phyloP scores from a whole-genome alignment of 2,113 vertebrate species.

The Puma concolor region DNA sequence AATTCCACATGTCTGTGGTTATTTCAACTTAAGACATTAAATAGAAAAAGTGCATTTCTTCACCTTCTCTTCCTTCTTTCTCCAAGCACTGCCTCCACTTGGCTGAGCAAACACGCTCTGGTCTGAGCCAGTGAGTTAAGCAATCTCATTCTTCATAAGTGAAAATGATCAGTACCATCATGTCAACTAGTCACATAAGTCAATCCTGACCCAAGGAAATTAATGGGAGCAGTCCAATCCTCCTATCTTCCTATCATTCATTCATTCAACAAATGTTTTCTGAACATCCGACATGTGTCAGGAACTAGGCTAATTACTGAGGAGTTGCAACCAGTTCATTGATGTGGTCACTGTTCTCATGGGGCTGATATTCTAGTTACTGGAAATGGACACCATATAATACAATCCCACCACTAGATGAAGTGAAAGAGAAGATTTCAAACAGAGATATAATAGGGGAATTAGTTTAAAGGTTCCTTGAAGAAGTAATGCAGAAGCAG shows the following conservation, averaged over 20 bases:
- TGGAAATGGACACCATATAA: not conserved
- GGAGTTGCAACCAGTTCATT: not conserved
- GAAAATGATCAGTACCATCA: not conserved
- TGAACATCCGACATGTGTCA: not conserved
- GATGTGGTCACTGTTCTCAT: not conserved
- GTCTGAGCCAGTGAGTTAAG: not conserved
- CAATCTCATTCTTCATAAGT: not conserved
- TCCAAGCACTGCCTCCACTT: not conserved
- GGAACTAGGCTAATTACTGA: not conserved
- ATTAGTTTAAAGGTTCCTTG: not conserved
- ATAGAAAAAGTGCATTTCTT: not conserved
- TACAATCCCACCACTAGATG: not conserved
- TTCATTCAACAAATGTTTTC: not conserved
- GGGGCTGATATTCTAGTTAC: not conserved
- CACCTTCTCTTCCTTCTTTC: not conserved
- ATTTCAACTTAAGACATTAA: slow-evolving; percentile 14
- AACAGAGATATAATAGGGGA: not conserved
- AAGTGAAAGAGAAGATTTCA: not conserved
- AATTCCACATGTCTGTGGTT: not conserved
- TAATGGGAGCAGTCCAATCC: not conserved
- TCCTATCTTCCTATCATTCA: not conserved
- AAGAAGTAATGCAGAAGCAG: not conserved
- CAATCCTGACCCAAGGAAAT: not conserved
- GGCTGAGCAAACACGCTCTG: not conserved
- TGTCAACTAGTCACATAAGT: not conserved